Percentiles rank a stretch among this genome's conserved stretches.
These are phyloP conservation scores for Lapara coniferarum DNA, from an alignment of 2,888 invertebrate genomes.

Conservation along the genomic window DNA sequence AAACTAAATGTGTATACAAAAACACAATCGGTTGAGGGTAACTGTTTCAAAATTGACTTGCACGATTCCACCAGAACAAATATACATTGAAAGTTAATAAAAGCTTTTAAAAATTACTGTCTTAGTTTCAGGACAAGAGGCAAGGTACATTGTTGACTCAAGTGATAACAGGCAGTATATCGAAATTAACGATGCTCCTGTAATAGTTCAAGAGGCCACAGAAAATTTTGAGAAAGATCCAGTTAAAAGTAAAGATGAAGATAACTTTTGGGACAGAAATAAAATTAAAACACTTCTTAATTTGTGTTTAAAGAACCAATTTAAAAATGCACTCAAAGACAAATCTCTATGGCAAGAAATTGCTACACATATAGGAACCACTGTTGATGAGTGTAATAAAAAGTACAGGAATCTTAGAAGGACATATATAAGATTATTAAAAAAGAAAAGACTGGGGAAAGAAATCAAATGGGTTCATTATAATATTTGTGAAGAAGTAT, in stretches of 20 bases:
- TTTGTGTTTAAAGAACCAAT: conserved; percentile 62
- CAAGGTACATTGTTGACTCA: conserved; percentile 63
- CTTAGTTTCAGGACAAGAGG: conserved; percentile 63
- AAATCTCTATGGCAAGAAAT: conserved; percentile 64
- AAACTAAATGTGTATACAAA: too few species aligned
- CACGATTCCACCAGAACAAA: too few species aligned
- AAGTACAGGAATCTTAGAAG: conserved; percentile 70
- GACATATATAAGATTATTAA: conserved; percentile 72
- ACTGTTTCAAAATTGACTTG: too few species aligned
- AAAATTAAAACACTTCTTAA: conserved; percentile 68
- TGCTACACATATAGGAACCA: conserved; percentile 58
- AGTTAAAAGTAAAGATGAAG: conserved; percentile 51
- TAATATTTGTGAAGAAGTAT: conserved; percentile 69
- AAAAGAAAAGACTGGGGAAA: conserved; percentile 68
- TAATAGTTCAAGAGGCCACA: conserved; percentile 42
- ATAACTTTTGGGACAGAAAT: conserved; percentile 68
- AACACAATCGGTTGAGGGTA: too few species aligned
- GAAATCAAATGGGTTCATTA: conserved; percentile 76
- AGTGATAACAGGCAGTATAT: conserved; percentile 63
- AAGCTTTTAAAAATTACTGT: too few species aligned
- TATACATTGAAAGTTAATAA: too few species aligned
- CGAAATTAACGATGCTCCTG: conserved; percentile 56
- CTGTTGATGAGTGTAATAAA: conserved; percentile 65
- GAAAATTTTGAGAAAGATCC: conserved; percentile 46
- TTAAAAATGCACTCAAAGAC: conserved; percentile 55